Evolutionary conservation across 1,140 invertebrate species (phyloP).

Genomic region (Chironomus tepperi): DNA sequence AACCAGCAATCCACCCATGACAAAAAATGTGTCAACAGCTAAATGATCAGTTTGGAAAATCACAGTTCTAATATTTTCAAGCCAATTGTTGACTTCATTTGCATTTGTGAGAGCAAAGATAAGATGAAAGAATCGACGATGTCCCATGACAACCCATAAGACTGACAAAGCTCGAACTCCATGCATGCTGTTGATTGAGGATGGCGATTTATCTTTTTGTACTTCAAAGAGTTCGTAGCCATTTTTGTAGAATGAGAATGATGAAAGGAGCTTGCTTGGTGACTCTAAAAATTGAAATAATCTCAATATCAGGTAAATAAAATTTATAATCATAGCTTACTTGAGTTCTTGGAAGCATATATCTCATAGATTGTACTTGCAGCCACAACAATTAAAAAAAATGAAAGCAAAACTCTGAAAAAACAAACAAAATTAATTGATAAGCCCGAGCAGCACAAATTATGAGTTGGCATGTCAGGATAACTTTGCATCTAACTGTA

Average conservation of each 20-base stretch:
- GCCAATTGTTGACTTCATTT: background rate
- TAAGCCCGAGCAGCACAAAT: no score
- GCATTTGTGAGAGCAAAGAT: background rate
- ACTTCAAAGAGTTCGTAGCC: slow-evolving; percentile 9
- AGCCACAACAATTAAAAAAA: background rate
- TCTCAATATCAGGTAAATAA: no score
- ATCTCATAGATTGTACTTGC: slow-evolving; percentile 23
- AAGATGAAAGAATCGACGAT: background rate
- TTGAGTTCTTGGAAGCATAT: background rate
- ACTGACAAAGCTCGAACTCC: slow-evolving; percentile 24
- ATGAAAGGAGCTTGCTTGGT: background rate
- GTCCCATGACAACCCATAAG: slow-evolving; percentile 24
- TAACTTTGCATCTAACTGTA: no score
- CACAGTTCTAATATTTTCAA: background rate
- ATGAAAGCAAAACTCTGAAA: background rate
- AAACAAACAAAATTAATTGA: background rate
- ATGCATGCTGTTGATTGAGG: slow-evolving; percentile 18
- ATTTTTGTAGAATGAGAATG: slow-evolving; percentile 25
- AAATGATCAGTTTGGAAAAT: background rate
- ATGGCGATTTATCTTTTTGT: background rate
- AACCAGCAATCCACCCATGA: background rate
- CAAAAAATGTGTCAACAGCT: background rate
- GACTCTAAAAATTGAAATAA: no score
- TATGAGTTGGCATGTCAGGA: no score
- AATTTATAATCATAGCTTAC: no score